Evolutionary conservation across 2,888 invertebrate genomes (phyloP).

Genomic region (Eustalomyia histrio): DNA sequence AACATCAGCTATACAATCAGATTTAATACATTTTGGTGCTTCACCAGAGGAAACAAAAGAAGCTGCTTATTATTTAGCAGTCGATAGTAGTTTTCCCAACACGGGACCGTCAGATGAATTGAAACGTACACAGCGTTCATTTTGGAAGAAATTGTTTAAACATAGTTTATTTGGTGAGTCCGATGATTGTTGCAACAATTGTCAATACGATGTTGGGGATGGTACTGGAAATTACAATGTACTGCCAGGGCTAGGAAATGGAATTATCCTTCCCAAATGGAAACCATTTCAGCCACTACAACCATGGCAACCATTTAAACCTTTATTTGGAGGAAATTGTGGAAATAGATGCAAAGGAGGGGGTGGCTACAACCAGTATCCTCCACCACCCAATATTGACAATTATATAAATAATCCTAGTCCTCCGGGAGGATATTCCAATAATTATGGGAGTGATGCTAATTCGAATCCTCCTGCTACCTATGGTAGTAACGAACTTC

Average conservation of each 20-base stretch:
- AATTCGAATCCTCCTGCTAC: not conserved
- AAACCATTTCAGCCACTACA: conserved; percentile 30
- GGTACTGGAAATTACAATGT: conserved; percentile 9
- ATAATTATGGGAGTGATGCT: conserved; percentile 1
- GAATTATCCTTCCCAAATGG: conserved; percentile 4
- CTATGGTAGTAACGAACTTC: not conserved
- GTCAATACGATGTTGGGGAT: conserved; percentile 35
- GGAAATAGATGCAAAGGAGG: not conserved
- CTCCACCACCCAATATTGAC: conserved; percentile 1
- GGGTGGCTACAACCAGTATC: not conserved
- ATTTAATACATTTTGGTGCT: conserved; percentile 57
- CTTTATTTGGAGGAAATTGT: conserved; percentile 24
- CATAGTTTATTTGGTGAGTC: conserved; percentile 31
- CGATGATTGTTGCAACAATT: conserved; percentile 35
- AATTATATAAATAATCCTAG: conserved; percentile 14
- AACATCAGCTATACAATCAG: conserved; percentile 4
- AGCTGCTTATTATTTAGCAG: conserved; percentile 54
- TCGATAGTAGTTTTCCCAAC: conserved; percentile 41
- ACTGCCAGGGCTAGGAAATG: not conserved
- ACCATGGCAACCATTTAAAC: conserved; percentile 19
- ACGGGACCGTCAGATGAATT: conserved; percentile 54
- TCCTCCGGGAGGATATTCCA: not conserved
- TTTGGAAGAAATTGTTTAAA: conserved; percentile 60
- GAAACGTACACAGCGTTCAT: conserved; percentile 58
- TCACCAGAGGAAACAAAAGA: conserved; percentile 35